Evolutionary conservation across 1,140 invertebrate species (phyloP).

Genomic region (Lordiphosa mommai): DNA sequence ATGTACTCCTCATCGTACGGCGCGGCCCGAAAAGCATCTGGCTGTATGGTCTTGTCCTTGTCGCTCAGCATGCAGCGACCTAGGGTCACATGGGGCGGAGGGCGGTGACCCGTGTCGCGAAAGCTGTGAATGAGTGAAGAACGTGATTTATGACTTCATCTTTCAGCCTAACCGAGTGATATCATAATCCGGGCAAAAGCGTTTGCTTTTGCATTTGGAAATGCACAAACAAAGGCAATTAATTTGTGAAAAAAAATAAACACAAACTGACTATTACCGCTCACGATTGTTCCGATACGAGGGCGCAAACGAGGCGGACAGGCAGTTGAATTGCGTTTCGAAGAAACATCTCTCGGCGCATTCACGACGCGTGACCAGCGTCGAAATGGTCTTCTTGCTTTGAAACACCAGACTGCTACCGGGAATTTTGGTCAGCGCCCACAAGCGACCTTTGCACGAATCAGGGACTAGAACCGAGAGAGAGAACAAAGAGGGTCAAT

Average conservation of each 20-base stretch:
- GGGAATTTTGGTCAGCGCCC: conserved; percentile 80
- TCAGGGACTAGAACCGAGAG: conserved; percentile 64
- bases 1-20: conserved; percentile 84
- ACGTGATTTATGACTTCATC: conserved; percentile 44
- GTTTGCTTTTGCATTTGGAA: conserved; percentile 42
- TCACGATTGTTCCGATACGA: conserved; percentile 73
- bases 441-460: conserved; percentile 74
- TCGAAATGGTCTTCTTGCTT: conserved; percentile 79
- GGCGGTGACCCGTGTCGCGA: conserved; percentile 18
- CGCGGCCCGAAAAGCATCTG: conserved; percentile 83
- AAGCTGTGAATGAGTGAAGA: conserved; percentile 22
- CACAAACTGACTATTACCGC: conserved; percentile 64
- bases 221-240: conserved; percentile 61
- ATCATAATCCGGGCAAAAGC: conserved; percentile 53
- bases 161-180: conserved; percentile 31
- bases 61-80: conserved; percentile 83
- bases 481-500: background rate
- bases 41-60: conserved; percentile 83
- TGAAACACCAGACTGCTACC: conserved; percentile 80
- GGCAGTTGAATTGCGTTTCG: conserved; percentile 79
- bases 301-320: conserved; percentile 80
- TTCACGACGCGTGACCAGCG: conserved; percentile 79
- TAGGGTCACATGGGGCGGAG: conserved; percentile 41
- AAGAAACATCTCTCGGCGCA: conserved; percentile 81
- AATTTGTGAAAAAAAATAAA: conserved; percentile 32